A percentile compares a stretch with the other conserved stretches of the same genome.
Evolutionary conservation across 2,888 invertebrate species (phyloP).

Genomic region (Folsomia candida): DNA sequence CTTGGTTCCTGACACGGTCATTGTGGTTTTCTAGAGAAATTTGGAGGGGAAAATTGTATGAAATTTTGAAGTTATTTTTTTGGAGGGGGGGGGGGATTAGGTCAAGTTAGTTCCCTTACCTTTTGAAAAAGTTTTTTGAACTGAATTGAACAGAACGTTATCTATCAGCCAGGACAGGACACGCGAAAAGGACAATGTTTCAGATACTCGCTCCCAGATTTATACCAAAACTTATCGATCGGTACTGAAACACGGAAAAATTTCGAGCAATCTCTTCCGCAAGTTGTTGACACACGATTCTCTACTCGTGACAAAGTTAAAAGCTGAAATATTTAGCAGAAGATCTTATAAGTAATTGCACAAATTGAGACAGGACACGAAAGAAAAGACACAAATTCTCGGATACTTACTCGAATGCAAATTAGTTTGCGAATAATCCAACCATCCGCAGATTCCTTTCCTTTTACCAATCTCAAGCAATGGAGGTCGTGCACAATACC

Average conservation of each 20-base stretch:
- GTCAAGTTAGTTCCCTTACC: too few relatives aligned
- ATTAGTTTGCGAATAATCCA: slow-evolving; percentile 2
- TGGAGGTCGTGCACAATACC: neutral
- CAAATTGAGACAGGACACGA: neutral
- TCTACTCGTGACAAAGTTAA: too few relatives aligned
- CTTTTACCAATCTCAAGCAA: neutral
- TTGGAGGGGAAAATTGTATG: too few relatives aligned
- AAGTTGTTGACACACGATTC: neutral
- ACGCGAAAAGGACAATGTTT: neutral
- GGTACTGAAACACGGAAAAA: neutral
- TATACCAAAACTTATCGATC: neutral
- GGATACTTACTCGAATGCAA: neutral
- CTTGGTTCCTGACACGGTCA: neutral
- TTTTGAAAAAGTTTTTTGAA: too few relatives aligned
- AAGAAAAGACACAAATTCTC: neutral
- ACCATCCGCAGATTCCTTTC: neutral
- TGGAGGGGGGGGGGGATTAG: too few relatives aligned
- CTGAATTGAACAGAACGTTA: too few relatives aligned
- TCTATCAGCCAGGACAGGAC: neutral
- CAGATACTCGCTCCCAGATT: neutral
- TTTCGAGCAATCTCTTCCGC: neutral
- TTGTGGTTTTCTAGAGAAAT: too few relatives aligned
- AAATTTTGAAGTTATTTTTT: too few relatives aligned
- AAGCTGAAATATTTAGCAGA: too few relatives aligned
- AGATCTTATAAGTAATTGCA: too few relatives aligned